Conservation (phyloP, 2,113 vertebrate genomes). For the Cairina moschata region DNA sequence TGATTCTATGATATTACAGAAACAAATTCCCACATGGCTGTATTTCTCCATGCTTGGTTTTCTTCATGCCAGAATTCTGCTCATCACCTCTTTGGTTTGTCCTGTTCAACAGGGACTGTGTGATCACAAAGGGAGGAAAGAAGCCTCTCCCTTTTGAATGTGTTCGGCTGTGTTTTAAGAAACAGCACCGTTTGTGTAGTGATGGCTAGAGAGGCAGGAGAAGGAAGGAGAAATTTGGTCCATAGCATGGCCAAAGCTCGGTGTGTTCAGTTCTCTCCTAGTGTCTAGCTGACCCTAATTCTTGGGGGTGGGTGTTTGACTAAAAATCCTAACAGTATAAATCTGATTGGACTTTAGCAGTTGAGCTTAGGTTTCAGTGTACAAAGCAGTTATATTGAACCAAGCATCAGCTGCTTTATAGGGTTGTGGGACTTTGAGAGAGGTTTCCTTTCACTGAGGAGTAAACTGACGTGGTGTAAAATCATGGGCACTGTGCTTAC, state of each 20-base stretch:
- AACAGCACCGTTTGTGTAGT: neutral
- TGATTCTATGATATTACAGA: neutral
- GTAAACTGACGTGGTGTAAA: neutral
- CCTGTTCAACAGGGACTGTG: neutral
- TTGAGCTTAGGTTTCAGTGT: neutral
- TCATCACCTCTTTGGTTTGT: conserved; percentile 8
- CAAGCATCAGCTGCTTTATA: neutral
- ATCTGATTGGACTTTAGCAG: neutral
- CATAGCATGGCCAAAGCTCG: rapidly evolving
- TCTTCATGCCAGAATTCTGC: neutral
- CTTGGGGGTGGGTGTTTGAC: no score
- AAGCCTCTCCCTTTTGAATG: neutral
- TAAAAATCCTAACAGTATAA: neutral
- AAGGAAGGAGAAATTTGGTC: neutral
- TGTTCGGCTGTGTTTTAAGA: neutral
- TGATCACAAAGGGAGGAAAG: neutral
- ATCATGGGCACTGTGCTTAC: neutral
- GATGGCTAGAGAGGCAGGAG: neutral
- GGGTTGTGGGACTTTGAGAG: neutral
- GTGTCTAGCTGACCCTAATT: neutral
- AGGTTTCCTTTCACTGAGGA: neutral
- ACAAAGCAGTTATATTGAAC: neutral
- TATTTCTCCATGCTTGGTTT: conserved; percentile 14
- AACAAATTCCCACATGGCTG: conserved; percentile 1
- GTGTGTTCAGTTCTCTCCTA: neutral